These are phyloP conservation scores for Protonemura montana DNA, from an alignment of 2,888 invertebrate species.

Conservation along the genomic window DNA sequence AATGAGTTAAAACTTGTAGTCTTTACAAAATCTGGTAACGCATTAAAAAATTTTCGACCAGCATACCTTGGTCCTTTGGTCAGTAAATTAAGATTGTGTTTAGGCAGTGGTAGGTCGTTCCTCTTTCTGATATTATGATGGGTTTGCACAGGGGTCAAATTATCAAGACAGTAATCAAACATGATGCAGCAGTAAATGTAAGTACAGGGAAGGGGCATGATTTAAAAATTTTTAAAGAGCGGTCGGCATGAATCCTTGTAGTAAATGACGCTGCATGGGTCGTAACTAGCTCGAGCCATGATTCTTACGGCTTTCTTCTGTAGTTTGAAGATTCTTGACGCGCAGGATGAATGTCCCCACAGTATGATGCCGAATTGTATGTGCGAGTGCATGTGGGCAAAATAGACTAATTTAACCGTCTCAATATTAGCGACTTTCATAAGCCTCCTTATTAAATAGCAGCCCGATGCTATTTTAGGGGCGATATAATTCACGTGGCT, in stretches of 20 bases:
- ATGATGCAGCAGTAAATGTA: not conserved
- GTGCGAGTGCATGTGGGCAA: not conserved
- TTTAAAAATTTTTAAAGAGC: not conserved
- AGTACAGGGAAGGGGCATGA: not conserved
- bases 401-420: not conserved
- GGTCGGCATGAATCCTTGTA: not conserved
- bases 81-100: not conserved
- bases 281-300: not conserved
- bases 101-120: not conserved
- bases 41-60: not conserved
- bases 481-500: not conserved
- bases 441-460: not conserved
- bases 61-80: not conserved
- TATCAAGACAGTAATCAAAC: not conserved
- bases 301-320: not conserved
- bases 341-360: not conserved
- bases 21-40: not conserved
- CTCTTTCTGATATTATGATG: not conserved
- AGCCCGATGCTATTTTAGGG: not conserved
- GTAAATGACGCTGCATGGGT: not conserved
- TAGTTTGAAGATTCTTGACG: not conserved
- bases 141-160: not conserved
- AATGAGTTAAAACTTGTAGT: not conserved
- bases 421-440: not conserved
- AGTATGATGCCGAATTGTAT: not conserved